Percentiles rank a stretch among this genome's conserved stretches.
Conservation (phyloP, 2,888 invertebrate genomes). For the Stenichneumon culpator region DNA sequence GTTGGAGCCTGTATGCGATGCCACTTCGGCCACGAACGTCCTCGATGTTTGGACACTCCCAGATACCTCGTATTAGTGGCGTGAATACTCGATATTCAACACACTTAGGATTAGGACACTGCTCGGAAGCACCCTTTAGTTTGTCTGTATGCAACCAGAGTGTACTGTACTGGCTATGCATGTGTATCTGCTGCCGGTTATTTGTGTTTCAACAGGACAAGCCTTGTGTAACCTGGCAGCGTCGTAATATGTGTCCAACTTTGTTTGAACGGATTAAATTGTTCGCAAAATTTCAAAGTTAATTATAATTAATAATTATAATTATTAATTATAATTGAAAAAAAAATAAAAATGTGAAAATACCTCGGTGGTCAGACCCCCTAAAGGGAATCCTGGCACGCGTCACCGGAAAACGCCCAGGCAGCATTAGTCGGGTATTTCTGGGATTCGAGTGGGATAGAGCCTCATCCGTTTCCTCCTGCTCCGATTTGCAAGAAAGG, state of each 20-base stretch:
- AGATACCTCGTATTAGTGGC: conserved; percentile 19
- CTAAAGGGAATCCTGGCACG: not conserved
- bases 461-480: not conserved
- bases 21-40: conserved; percentile 24
- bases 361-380: no score
- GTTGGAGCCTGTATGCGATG: conserved; percentile 2
- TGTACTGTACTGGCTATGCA: not conserved
- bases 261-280: conserved; percentile 6
- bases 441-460: not conserved
- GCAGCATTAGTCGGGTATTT: conserved; percentile 6
- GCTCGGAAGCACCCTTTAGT: not conserved
- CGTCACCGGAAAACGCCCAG: conserved; percentile 1
- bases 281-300: no score
- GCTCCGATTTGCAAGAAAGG: conserved; percentile 8
- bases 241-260: conserved; percentile 26
- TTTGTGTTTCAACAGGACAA: conserved; percentile 23
- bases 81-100: conserved; percentile 13
- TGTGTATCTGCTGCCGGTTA: not conserved
- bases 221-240: conserved; percentile 9
- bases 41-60: conserved; percentile 4
- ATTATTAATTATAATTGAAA: no score
- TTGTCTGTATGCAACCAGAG: conserved; percentile 3
- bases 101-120: not conserved
- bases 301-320: no score
- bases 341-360: not conserved